Percentiles rank a stretch among this genome's conserved stretches.
Evolutionary conservation across 2,113 vertebrate genomes (phyloP).

Genomic region (Dasyurus viverrinus): DNA sequence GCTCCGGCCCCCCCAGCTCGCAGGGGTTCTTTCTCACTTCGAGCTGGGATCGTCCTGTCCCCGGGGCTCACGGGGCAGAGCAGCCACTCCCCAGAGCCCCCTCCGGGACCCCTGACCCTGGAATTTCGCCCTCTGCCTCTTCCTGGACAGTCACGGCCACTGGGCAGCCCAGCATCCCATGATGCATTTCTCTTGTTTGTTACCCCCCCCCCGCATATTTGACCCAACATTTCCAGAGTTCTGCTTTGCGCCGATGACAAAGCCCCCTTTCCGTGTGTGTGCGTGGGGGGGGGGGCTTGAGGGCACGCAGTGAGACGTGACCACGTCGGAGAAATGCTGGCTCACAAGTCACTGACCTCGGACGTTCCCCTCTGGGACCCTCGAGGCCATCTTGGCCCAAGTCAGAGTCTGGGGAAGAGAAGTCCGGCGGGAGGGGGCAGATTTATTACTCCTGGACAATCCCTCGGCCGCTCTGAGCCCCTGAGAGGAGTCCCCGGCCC

Average conservation of each 20-base stretch:
- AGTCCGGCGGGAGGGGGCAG: neutral
- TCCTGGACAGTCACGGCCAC: neutral
- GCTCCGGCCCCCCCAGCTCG: no score
- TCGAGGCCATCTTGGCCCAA: neutral
- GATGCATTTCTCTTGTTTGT: neutral
- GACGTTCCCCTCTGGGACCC: neutral
- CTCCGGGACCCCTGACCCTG: neutral
- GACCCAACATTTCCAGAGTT: neutral
- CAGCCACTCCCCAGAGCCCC: no score
- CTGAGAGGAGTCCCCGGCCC: constrained; percentile 49
- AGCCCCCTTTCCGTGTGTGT: no score
- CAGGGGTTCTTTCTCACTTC: no score
- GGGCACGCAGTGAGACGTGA: neutral
- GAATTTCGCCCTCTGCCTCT: neutral
- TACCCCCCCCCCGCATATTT: neutral
- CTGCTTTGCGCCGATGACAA: neutral
- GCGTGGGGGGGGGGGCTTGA: no score
- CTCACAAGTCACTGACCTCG: neutral
- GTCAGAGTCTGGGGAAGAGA: neutral
- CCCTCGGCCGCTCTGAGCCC: constrained; percentile 56
- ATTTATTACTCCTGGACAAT: constrained; percentile 18
- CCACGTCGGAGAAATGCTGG: no score
- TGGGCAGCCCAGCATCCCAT: no score
- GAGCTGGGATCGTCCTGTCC: neutral
- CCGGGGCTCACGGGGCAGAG: no score